Evolutionary conservation across 2,888 invertebrate species (phyloP), one percentile per base, ranked within the genome.

Genomic region (Eupithecia exiguata): DNA sequence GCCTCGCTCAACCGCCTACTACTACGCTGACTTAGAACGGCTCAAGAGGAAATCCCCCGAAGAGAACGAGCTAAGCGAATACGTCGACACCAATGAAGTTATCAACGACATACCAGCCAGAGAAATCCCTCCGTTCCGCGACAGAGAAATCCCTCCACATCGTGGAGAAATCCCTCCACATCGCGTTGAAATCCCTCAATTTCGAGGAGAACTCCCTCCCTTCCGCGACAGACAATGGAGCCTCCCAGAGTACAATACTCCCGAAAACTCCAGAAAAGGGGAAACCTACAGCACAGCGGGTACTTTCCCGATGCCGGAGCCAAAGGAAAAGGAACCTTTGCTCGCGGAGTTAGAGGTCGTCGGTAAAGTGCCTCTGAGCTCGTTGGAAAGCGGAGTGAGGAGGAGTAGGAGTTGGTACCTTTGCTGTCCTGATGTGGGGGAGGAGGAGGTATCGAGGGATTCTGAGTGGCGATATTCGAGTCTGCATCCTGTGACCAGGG

Each of bases 381-480:
- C 93, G 78, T 67, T 94, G 80, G 93, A 92, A 3, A 82, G 86
- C 0, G 92, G 92, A 2, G 92, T 95, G 1, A 89, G 95, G 68
- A 89, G 95, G 77, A 95, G 95, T 81, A 86, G 96, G 72, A 95
- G 95, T 83, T 96, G 96, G 93, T 92, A 96, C 81, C 91, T 96
- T 78, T 96, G 96, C 89, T 95, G 95, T 76, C 94, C 94, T 0
- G 91, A 94, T 61, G 88, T 91, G 40, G 90, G 88, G 1, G 93
- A 93, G 16, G 92, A 93, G 80, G 91, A 93, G 85, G 87, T 91
- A 0, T 91, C 91, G 0, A 83, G 92, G 69, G 91, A 92, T 79
- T 91, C 92, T 0, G 92, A 92, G 14, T 93, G 94, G 94, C 82
- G 94, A 74, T 92, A 94, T 73, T 92, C 94, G 35, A 93, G 94